A percentile compares a stretch with the other conserved stretches of the same genome.
These are phyloP conservation scores for Dexiosoma caninum DNA, from an alignment of 2,888 invertebrate species.

Conservation along the genomic window DNA sequence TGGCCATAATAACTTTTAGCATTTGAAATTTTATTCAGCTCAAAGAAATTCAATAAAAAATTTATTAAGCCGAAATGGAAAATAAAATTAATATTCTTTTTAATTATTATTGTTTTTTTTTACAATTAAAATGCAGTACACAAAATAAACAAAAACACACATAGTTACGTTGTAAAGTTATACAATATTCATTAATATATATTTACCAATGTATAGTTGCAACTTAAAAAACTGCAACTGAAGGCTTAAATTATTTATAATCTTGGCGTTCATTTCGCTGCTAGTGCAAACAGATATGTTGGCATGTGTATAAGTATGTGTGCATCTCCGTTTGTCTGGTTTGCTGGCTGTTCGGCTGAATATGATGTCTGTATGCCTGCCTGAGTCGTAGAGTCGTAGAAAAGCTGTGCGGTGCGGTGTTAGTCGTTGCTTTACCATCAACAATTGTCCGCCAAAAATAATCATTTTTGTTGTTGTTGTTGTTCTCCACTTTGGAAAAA, in stretches of 20 bases:
- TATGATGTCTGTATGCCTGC: conserved; percentile 12
- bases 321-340: neutral
- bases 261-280: conserved; percentile 58
- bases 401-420: conserved; percentile 3
- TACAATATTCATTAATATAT: conserved; percentile 36
- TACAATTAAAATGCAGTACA: conserved; percentile 13
- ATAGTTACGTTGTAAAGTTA: neutral
- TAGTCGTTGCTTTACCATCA: conserved; percentile 20
- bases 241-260: conserved; percentile 63
- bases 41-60: neutral
- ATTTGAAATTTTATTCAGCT: neutral
- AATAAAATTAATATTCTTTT: conserved; percentile 27
- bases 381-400: neutral
- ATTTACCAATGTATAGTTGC: conserved; percentile 55
- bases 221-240: conserved; percentile 60
- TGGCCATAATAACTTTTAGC: neutral
- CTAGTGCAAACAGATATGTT: neutral
- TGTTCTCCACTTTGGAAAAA: conserved; percentile 19
- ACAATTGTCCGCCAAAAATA: conserved; percentile 54
- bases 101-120: neutral
- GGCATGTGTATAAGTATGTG: neutral
- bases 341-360: neutral
- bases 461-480: conserved; percentile 1
- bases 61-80: conserved; percentile 23
- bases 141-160: neutral